Evolutionary conservation across 2,797 vertebrate genomes (phyloP), one percentile per base, ranked within the genome.

Genomic region (Pogoniulus pusillus): DNA sequence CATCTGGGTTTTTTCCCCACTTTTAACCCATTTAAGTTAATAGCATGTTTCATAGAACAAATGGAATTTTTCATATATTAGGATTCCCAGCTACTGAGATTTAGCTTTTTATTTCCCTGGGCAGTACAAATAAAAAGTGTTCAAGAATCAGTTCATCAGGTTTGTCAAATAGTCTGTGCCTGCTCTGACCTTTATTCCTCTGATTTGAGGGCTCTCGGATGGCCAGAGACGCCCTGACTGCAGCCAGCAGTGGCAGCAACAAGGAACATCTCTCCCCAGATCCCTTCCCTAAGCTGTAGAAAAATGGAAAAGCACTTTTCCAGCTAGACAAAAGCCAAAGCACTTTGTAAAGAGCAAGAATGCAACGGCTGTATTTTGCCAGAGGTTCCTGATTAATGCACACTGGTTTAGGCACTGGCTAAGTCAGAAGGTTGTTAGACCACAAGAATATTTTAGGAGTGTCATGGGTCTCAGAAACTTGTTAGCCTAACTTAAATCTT

Each of bases 231-330:
- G 27, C 20, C 12, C 7, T 53, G 66, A 34, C 12, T 2, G 1
- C 14, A 34, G 14, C 6, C 4, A 15, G 16, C 27, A 23, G 6
- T 6, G 4, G 6, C 62, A 27, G 15, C 3, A 3, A 9, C 5
- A 37, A 47, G 12, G 16, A 69, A 12, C 4, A 49, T 55, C 20
- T 6, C 13, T 51, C 26, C 20, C 30, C n/a, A 12, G 16, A 59
- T 62, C n/a, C n/a, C 10, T 8, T 70, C 12, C 5, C 7, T 78
- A 34, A 19, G 10, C 1, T 29, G 27, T 3, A 24, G 51, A 77
- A 71, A 66, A 12, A 18, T 0, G 3, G 23, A 15, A 65, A 69
- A 73, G 10, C 7, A 60, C 16, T 11, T 68, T 76, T 57, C 24
- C 58, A 68, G 23, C 19, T 22, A 26, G 7, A 30, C 30, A 66